Base-by-base conservation (phyloP, 2,797 vertebrate genomes). In the Selene dorsalis region DNA sequence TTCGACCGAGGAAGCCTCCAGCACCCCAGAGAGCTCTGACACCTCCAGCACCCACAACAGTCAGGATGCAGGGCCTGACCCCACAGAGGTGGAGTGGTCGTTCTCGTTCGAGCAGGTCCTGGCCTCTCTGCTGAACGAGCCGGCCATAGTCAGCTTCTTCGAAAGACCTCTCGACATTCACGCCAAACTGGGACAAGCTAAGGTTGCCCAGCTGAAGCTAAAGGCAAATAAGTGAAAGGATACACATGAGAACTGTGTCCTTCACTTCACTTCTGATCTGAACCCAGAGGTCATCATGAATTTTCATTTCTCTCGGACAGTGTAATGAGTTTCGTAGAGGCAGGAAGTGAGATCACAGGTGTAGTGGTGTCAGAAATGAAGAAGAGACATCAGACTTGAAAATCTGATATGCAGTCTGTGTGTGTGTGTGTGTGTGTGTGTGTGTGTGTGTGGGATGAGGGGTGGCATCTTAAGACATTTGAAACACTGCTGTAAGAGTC, bases 101-200 rank as follows among this genome's bases (percentile, higher is more conserved):
- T 99, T 99, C 80, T 95, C 98, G 1, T 99, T 99, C n/a, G 98
- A 99, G 87, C 98, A 99, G 95, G 96, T 99, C 67, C 93, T 99
- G 72, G 98, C 98, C 0, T 99, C 98, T 3, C 94, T 99, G 68
- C 94, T 99, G 73, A 99, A 99, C 59, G 98, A 99, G 84, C 98
- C 97, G 0, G 87, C 88, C 38, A 89, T 99, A 32, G 98, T 99
- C 77, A 87, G 91, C 45, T 99, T 99, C 94, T 99, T 99, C 73
- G 98, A 99, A 66, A 96, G 95, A 88, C 93, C 95, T 2, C 75
- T 94, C 13, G 93, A 97, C 72, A 69, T 97, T 85, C 94, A 96
- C 80, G 48, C 88, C 67, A 96, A 94, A 92, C 81, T 98, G 85
- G 94, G 93, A 84, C 90, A 92, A 22, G 95, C 96, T 26, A 96